Base-by-base conservation (phyloP, 2,797 vertebrate species). In the Sebastes nivosus region DNA sequence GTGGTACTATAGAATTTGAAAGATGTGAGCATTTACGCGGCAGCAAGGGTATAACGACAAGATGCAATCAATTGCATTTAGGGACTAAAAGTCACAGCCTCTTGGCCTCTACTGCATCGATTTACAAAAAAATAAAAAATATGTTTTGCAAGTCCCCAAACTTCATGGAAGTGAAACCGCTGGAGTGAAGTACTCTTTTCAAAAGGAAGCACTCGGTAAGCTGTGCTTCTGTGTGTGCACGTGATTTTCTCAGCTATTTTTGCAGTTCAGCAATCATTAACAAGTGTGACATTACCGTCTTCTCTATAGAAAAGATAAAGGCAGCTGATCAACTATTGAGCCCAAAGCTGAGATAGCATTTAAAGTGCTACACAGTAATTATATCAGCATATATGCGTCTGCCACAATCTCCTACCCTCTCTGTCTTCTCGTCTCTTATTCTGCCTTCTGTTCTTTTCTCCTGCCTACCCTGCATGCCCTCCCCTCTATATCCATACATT, bases 291-390 rank as follows among this genome's bases (percentile, higher is more conserved):
- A 86, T 88, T 74, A 72, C 75, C 50, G 50, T 24, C 79, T 68
- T 71, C 65, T 75, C 50, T 59, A 67, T 61, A 68, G 84, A 75
- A 30, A 59, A 88, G 76, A 87, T 80, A 80, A 81, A 86, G 75
- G 80, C 75, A 66, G 75, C 75, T 88, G 80, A 91, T 88, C 88
- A 84, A 79, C 75, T 89, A 72, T 75, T 84, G 69, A 89, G 79
- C 77, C 60, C 68, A 65, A 16, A 87, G 87, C 83, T 81, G 72
- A 81, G 75, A 84, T 77, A 69, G 75, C 42, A 80, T 80, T 87
- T 78, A 67, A 81, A 89, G 78, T 32, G 29, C 79, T 29, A 10
- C 67, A 58, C 67, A 59, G 72, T 79, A 78, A 89, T 90, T 85
- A 83, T 64, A 76, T 71, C 34, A 55, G 79, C 68, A 18, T 63